These are phyloP conservation scores for Cosmia pyralina DNA, from an alignment of 2,888 invertebrate species.

Conservation along the genomic window DNA sequence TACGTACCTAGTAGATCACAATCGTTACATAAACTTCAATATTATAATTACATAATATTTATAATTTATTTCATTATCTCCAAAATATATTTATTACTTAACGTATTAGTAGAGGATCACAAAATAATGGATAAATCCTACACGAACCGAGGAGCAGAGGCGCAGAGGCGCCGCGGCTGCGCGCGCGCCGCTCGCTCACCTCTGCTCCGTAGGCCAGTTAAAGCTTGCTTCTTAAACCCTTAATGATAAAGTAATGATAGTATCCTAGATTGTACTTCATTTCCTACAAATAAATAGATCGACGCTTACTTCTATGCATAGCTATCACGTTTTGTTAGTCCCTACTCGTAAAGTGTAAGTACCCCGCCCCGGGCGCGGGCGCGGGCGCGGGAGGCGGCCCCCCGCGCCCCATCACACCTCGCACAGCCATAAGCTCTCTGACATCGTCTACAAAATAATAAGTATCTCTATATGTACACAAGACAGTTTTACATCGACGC, in stretches of 20 bases:
- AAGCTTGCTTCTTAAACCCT: constrained; percentile 73
- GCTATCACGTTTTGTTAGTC: constrained; percentile 69
- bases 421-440: constrained; percentile 65
- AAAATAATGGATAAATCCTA: constrained; percentile 70
- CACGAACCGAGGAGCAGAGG: constrained; percentile 49
- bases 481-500: constrained; percentile 69
- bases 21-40: constrained; percentile 54
- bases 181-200: not conserved
- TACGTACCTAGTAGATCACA: constrained; percentile 68
- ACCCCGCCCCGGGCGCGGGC: not conserved
- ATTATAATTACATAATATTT: constrained; percentile 60
- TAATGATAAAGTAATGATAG: constrained; percentile 67
- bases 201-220: constrained; percentile 68
- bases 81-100: constrained; percentile 74
- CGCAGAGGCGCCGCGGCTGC: constrained; percentile 15
- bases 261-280: constrained; percentile 84
- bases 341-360: constrained; percentile 43
- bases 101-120: constrained; percentile 72
- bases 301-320: constrained; percentile 67
- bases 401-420: constrained; percentile 57
- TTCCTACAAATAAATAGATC: constrained; percentile 81
- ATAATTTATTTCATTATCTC: constrained; percentile 64
- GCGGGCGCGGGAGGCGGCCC: not conserved
- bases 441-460: constrained; percentile 61
- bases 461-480: constrained; percentile 58